Evolutionary conservation across 2,888 invertebrate genomes (phyloP), one percentile per base, ranked within the genome.

Genomic region (Catotricha subobsoleta): DNA sequence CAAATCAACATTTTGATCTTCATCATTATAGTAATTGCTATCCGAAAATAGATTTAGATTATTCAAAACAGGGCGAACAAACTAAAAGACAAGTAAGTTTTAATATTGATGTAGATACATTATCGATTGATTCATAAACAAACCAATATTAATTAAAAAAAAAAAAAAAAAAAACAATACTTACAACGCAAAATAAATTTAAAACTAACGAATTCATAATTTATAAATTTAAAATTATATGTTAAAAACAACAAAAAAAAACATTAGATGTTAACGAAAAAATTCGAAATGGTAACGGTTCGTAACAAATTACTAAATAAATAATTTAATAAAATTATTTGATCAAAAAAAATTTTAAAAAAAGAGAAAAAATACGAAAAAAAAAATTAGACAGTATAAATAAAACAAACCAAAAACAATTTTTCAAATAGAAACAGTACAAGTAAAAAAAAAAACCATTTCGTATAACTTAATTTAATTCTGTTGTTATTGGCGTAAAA

Each of bases 21-120:
- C 51, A 48, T 50, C 49, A 47, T 36, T 36, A 23, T 36, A 36
- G 23, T 36, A 36, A 15, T 23, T 23, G 36, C 45, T 50, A 49
- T 49, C 59, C 63, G 52, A 61, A 63, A 62, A 53, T 62, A 62
- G 63, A 63, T 57, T 63, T 63, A 63, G 62, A 63, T 57, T 63
- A 62, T 52, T 58, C 57, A 53, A 63, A 62, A 59, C 61, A 60
- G 44, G 45, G 45, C 40, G 62, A 63, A 36, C 36, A 36, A 56
- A 56, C 56, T 54, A 63, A 63, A 55, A 60, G 62, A 60, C 62
- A 63, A 63, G 62, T 63, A 63, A 63, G 62, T 63, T 63, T 63
- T 57, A 63, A 63, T 60, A 63, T 63, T 62, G 62, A 63, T 54
- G 63, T 63, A 60, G 62, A 63, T 56, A 60, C 61, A 56, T 57